Conservation (phyloP, 2,888 invertebrate genomes). For the Watsonalla cultraria region DNA sequence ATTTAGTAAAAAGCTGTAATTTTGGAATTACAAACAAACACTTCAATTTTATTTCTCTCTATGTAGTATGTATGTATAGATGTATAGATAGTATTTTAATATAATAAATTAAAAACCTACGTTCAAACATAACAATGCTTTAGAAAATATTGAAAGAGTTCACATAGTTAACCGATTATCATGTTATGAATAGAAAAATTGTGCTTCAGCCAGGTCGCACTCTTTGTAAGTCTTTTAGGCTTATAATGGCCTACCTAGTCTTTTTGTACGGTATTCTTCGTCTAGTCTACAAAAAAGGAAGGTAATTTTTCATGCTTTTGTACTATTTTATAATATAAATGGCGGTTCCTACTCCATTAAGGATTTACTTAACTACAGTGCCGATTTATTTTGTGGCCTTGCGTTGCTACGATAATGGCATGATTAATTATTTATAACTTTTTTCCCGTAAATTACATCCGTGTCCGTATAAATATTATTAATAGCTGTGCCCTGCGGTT, state of each 20-base stretch:
- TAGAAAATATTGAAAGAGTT: not conserved
- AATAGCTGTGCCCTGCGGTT: no score
- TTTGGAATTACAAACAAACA: no score
- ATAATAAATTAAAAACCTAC: no score
- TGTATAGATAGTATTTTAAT: no score
- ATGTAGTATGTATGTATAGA: no score
- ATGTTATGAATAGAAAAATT: not conserved
- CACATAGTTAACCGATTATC: not conserved
- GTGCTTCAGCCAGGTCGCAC: not conserved
- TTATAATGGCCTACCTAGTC: not conserved
- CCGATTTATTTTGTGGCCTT: not conserved
- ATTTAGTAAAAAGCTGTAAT: no score
- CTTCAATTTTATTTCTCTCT: no score
- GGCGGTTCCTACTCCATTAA: not conserved
- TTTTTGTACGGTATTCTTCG: slow-evolving; percentile 4
- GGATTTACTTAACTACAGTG: not conserved
- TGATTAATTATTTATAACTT: not conserved
- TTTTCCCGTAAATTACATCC: no score
- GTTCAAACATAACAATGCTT: not conserved
- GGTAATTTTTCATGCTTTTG: slow-evolving; percentile 18
- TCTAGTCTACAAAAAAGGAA: slow-evolving; percentile 17
- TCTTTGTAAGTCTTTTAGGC: not conserved
- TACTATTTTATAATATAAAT: not conserved
- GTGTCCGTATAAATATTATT: no score
- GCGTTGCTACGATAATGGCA: not conserved